Percentiles rank a stretch among this genome's conserved stretches.
Evolutionary conservation across 2,113 vertebrate genomes (phyloP).

Genomic region (Ceuthmochares aereus): DNA sequence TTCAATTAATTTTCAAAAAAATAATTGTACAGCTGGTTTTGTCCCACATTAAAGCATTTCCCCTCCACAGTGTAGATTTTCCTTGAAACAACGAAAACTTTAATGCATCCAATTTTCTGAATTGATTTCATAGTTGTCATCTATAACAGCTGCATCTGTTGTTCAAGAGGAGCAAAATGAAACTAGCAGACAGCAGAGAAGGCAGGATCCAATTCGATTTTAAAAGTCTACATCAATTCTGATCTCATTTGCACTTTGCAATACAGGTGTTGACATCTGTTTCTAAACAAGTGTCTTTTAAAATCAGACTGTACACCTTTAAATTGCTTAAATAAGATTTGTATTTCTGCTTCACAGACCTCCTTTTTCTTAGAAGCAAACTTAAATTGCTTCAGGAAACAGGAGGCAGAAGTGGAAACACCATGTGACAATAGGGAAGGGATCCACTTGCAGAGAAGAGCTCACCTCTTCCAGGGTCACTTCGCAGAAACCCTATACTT

Average conservation of each 20-base stretch:
- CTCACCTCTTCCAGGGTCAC: background rate
- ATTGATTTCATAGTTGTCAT: background rate
- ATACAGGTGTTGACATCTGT: background rate
- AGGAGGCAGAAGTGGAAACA: constrained; percentile 5
- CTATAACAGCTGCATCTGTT: background rate
- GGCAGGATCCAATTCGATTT: background rate
- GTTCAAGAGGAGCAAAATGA: background rate
- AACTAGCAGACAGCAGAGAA: background rate
- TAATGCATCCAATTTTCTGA: background rate
- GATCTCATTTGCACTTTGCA: background rate
- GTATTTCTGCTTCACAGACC: background rate
- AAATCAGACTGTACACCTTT: background rate
- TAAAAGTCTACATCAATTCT: background rate
- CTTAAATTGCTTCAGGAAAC: constrained; percentile 24
- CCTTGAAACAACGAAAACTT: background rate
- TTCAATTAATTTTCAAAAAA: background rate
- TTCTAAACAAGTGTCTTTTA: background rate
- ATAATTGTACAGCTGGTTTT: background rate
- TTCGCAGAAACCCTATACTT: background rate
- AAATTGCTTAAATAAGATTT: background rate
- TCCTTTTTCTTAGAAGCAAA: constrained; percentile 4
- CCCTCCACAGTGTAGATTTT: background rate
- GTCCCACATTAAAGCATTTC: background rate
- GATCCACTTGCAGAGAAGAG: background rate
- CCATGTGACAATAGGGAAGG: background rate